Evolutionary conservation across 2,888 invertebrate species (phyloP), one percentile per base, ranked within the genome.

Genomic region (Andricus quercusramuli): DNA sequence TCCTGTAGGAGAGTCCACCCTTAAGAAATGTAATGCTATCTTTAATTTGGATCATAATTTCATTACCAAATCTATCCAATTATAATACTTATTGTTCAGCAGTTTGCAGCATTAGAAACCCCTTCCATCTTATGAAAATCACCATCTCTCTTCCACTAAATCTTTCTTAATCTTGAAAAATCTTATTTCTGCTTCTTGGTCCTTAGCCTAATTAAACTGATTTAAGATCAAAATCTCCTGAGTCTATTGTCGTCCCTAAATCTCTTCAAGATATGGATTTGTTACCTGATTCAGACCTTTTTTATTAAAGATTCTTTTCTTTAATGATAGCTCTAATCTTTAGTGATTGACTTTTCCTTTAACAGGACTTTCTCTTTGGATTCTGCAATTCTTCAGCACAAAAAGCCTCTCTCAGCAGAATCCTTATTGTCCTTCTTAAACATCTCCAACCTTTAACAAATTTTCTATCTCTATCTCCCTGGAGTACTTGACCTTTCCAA

Each of bases 361-460:
- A 64, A 64, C 17, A 6, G 5, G 17, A 64, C 15, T n/a, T 66
- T 8, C 6, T 32, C n/a, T 1, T 37, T 17, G 17, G 47, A 11
- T 47, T 5, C 17, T 47, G 17, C 1, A 17, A 47, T 47, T 17
- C 17, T 17, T 17, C 17, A 17, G 1, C 6, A 47, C 6, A 17
- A 47, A 17, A 47, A 47, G 17, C 47, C 17, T 47, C 17, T n/a
- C 17, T 15, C 15, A 6, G 9, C 11, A 66, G 2, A 41, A 13
- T 17, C 20, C 15, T 70, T 70, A 70, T 70, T 70, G 47, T 70
- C 68, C 68, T 47, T 22, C 22, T 70, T 25, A 47, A 47, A 68
- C 11, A 8, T 68, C 25, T 68, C 66, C n/a, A 32, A 3, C 37
- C n/a, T n/a, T n/a, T 11, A 66, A 32, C 29, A 20, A 59, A 59